Conservation (phyloP, 2,113 vertebrate genomes). For the Nematolebias whitei region DNA sequence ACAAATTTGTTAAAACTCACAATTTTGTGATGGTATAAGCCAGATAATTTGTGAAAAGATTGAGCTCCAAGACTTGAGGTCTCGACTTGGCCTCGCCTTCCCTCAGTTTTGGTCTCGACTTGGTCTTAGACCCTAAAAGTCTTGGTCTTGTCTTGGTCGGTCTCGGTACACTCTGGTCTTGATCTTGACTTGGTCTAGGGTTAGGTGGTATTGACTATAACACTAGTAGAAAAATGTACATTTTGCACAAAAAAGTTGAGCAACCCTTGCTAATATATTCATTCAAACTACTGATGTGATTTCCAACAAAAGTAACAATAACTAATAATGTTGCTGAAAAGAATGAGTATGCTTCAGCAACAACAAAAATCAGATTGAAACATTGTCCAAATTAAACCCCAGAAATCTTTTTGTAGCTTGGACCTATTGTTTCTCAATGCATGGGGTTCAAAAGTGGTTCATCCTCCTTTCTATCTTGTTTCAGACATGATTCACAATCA, state of each 20-base stretch:
- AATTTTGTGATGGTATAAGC: too few species aligned
- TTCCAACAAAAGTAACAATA: conserved; percentile 52
- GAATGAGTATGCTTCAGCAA: conserved; percentile 13
- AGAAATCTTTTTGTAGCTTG: conserved; percentile 34
- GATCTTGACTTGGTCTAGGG: too few species aligned
- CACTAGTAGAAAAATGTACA: conserved; percentile 17
- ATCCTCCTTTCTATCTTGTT: conserved; percentile 2
- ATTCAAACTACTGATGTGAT: conserved; percentile 44
- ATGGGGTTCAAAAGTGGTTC: conserved; percentile 7
- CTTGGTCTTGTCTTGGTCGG: too few species aligned
- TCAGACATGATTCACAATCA: neutral
- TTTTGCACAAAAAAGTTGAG: conserved; percentile 25
- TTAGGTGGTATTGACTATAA: too few species aligned
- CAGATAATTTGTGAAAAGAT: too few species aligned
- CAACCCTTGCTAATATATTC: conserved; percentile 37
- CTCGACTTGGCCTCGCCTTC: too few species aligned
- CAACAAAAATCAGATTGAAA: too few species aligned
- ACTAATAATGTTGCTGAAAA: conserved; percentile 40
- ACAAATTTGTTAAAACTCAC: too few species aligned
- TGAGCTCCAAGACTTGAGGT: too few species aligned
- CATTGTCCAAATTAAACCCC: conserved; percentile 20
- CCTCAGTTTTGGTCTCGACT: too few species aligned
- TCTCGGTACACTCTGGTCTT: too few species aligned
- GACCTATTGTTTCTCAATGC: conserved; percentile 32
- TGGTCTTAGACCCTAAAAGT: too few species aligned